These are phyloP conservation scores for Glandiceps talaboti DNA, from an alignment of 53 echinoderm and acorn worm species.

Conservation along the genomic window DNA sequence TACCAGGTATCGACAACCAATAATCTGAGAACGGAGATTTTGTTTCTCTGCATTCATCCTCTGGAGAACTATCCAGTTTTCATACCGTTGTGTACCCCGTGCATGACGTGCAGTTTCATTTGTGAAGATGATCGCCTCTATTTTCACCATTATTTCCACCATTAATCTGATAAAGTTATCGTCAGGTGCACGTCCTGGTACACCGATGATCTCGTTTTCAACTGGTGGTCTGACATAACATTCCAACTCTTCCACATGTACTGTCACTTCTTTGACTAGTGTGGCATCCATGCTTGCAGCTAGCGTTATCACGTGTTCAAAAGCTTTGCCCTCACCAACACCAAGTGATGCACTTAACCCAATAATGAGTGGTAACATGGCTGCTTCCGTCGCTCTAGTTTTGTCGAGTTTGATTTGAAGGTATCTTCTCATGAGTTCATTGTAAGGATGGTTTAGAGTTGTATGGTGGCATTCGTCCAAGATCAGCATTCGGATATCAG, in stretches of 20 bases:
- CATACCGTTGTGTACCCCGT: constrained; percentile 35
- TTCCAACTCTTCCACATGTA: constrained; percentile 17
- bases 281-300: constrained; percentile 49
- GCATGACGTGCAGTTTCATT: constrained; percentile 2
- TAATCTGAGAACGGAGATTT: constrained; percentile 1
- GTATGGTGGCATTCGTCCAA: constrained; percentile 73
- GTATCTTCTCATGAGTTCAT: constrained; percentile 52
- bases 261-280: constrained; percentile 25
- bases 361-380: constrained; percentile 25
- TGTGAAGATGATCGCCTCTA: constrained; percentile 17
- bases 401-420: constrained; percentile 23
- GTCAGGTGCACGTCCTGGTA: constrained; percentile 10
- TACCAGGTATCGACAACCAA: constrained; percentile 19
- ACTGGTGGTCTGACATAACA: constrained; percentile 33
- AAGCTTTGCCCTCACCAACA: constrained; percentile 14
- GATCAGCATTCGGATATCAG: constrained; percentile 32
- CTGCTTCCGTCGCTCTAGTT: neutral
- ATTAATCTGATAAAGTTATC: constrained; percentile 24
- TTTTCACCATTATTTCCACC: constrained; percentile 29
- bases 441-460: constrained; percentile 48
- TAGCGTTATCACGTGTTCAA: constrained; percentile 36
- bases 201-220: constrained; percentile 22
- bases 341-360: constrained; percentile 46
- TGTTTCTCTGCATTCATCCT: constrained; percentile 18
- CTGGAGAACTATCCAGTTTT: constrained; percentile 22